phyloP scores from a whole-genome alignment of 2,888 invertebrate species.

The Seira musarum region DNA sequence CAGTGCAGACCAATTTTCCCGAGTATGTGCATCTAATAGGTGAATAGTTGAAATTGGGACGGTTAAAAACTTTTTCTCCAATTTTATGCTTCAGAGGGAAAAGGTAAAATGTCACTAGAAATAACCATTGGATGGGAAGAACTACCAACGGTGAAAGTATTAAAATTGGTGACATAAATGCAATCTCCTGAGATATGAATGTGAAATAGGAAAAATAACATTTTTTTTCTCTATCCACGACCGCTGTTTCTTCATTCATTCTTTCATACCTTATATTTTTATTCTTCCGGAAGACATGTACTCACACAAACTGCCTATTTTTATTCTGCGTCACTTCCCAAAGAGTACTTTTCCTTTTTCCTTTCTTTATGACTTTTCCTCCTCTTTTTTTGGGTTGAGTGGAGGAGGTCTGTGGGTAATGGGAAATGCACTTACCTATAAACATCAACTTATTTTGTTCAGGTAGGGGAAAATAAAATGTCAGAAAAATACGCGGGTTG shows the following conservation, averaged over 20 bases:
- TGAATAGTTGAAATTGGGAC: neutral
- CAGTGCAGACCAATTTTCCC: neutral
- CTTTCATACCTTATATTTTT: neutral
- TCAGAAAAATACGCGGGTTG: neutral
- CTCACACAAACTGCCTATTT: neutral
- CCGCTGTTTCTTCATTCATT: neutral
- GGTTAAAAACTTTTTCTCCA: neutral
- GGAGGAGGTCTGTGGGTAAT: constrained; percentile 2
- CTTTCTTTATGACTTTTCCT: constrained; percentile 1
- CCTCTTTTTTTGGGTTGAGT: neutral
- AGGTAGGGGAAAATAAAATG: constrained; percentile 2
- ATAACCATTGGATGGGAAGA: neutral
- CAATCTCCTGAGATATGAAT: constrained; percentile 7
- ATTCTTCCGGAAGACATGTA: neutral
- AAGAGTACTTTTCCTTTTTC: neutral
- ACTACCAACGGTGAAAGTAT: neutral
- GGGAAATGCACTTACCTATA: constrained; percentile 7
- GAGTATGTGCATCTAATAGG: no score
- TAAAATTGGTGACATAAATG: constrained; percentile 6
- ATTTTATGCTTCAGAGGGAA: neutral
- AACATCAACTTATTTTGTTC: neutral
- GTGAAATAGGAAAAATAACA: neutral
- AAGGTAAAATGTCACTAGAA: neutral
- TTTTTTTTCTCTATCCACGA: neutral
- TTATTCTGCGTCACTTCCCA: constrained; percentile 4